Evolutionary conservation across 2,888 invertebrate genomes (phyloP).

Genomic region (Ephialtes manifestator): DNA sequence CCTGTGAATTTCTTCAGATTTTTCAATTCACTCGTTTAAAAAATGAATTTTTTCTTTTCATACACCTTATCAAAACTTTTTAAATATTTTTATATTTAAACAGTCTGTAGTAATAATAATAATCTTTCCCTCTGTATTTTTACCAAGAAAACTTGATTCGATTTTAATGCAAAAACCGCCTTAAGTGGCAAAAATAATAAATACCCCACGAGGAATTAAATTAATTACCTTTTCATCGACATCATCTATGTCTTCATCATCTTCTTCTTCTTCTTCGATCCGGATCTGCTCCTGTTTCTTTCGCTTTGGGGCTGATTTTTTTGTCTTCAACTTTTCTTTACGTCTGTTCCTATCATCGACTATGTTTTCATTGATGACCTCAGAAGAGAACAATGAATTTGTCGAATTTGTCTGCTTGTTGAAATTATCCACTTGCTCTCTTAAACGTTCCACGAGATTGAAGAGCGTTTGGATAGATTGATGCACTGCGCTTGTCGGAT

Average conservation of each 20-base stretch:
- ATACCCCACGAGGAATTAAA: too few relatives aligned
- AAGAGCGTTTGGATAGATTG: conserved; percentile 61
- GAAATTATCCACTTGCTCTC: conserved; percentile 50
- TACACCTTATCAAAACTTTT: too few relatives aligned
- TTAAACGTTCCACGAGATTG: conserved; percentile 67
- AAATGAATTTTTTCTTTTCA: too few relatives aligned
- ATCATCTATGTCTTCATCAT: conserved; percentile 11
- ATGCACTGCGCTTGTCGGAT: conserved; percentile 71
- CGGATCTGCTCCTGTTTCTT: conserved; percentile 51
- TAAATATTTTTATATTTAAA: too few relatives aligned
- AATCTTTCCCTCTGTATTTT: too few relatives aligned
- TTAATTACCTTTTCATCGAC: conserved; percentile 40
- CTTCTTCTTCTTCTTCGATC: conserved; percentile 42
- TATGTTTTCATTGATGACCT: background rate
- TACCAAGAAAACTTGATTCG: too few relatives aligned
- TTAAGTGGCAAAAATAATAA: too few relatives aligned
- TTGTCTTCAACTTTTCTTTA: conserved; percentile 47
- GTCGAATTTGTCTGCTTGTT: conserved; percentile 25
- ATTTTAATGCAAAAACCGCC: too few relatives aligned
- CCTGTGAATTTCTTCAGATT: too few relatives aligned
- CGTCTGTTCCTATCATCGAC: conserved; percentile 59
- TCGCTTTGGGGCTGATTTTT: conserved; percentile 64
- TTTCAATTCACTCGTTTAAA: too few relatives aligned
- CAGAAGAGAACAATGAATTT: background rate
- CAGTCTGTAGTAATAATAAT: too few relatives aligned